Evolutionary conservation across 2,113 vertebrate species (phyloP).

Genomic region (Bombycilla garrulus): DNA sequence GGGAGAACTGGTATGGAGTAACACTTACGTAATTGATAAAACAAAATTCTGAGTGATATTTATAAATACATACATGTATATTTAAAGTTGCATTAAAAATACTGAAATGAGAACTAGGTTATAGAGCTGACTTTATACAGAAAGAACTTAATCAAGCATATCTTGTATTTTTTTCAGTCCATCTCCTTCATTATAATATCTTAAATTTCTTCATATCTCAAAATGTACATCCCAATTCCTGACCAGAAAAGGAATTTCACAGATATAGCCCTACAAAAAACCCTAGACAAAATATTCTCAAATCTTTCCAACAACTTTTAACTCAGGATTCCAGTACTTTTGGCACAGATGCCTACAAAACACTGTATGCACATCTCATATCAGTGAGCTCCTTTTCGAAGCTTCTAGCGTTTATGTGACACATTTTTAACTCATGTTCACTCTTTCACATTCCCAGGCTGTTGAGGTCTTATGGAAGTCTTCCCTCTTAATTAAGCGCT

Average conservation of each 20-base stretch:
- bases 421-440: background rate
- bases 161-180: background rate
- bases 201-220: background rate
- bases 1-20: background rate
- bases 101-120: background rate
- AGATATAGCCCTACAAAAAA: background rate
- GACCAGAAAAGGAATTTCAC: background rate
- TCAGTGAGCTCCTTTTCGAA: background rate
- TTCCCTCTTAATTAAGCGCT: background rate
- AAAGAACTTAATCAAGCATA: background rate
- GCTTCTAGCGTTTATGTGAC: background rate
- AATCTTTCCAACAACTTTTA: background rate
- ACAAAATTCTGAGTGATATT: background rate
- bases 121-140: background rate
- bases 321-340: background rate
- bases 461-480: background rate
- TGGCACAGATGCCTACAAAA: background rate
- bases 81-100: conserved; percentile 18
- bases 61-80: background rate
- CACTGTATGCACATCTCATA: fast-evolving
- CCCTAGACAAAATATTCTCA: background rate
- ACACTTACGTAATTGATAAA: background rate
- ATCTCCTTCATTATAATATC: background rate
- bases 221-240: background rate
- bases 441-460: background rate